Percentiles rank a stretch among this genome's conserved stretches.
Evolutionary conservation across 1,140 invertebrate genomes (phyloP).

Genomic region (Rhyzopertha dominica): DNA sequence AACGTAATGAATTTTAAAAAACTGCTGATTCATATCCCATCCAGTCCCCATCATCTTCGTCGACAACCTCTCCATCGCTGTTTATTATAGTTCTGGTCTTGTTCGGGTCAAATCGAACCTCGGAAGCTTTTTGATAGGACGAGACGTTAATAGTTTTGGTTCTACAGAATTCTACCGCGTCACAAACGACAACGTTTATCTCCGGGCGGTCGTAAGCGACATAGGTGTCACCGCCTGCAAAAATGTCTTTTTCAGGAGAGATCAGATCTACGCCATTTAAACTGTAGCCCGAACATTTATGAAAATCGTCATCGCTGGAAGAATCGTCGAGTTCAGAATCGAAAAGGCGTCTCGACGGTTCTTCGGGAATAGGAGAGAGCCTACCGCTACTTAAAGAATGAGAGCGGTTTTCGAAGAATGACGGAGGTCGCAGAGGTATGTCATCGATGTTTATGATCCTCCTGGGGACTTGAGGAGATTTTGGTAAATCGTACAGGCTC

Average conservation of each 20-base stretch:
- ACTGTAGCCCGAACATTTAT: too few relatives aligned
- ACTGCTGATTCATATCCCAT: slow-evolving; percentile 40
- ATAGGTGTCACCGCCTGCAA: slow-evolving; percentile 12
- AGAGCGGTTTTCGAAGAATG: slow-evolving; percentile 17
- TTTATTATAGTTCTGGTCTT: not conserved
- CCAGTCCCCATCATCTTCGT: slow-evolving; percentile 39
- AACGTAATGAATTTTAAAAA: slow-evolving; percentile 29
- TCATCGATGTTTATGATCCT: slow-evolving; percentile 36
- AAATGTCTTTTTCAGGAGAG: too few relatives aligned
- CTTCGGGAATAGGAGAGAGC: slow-evolving; percentile 28
- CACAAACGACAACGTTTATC: slow-evolving; percentile 24
- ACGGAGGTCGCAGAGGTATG: slow-evolving; percentile 34
- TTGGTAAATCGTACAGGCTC: not conserved
- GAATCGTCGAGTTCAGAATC: too few relatives aligned
- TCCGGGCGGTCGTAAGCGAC: slow-evolving; percentile 21
- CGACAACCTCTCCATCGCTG: too few relatives aligned
- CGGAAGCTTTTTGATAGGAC: slow-evolving; percentile 21
- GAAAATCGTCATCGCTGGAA: too few relatives aligned
- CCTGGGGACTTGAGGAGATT: slow-evolving; percentile 2
- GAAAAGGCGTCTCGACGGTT: slow-evolving; percentile 18
- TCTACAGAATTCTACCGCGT: slow-evolving; percentile 27
- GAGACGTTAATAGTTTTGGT: slow-evolving; percentile 12
- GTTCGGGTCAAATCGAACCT: slow-evolving; percentile 15
- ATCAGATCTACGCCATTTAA: too few relatives aligned
- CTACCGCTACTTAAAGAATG: not conserved